phyloP scores from a whole-genome alignment of 1,140 invertebrate genomes.

The Rhynchophorus ferrugineus region DNA sequence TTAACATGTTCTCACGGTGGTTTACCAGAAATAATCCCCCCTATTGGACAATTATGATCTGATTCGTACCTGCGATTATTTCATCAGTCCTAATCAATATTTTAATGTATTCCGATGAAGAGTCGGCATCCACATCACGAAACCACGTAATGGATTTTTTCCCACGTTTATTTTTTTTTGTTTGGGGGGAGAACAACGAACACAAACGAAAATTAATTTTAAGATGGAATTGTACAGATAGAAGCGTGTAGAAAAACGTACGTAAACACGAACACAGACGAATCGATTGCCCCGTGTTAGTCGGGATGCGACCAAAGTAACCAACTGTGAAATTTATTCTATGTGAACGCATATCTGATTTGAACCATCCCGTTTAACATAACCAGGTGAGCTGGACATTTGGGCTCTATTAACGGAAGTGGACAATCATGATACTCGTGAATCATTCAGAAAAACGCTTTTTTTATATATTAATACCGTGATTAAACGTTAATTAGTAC shows the following conservation, averaged over 20 bases:
- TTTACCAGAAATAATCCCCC: constrained; percentile 23
- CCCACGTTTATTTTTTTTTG: constrained; percentile 16
- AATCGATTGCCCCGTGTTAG: constrained; percentile 19
- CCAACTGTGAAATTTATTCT: constrained; percentile 21
- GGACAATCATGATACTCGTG: not conserved
- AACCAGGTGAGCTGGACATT: constrained; percentile 4
- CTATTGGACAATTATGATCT: constrained; percentile 21
- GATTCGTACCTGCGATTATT: constrained; percentile 26
- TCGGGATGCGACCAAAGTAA: constrained; percentile 15
- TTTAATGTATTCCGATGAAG: constrained; percentile 25
- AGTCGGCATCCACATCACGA: constrained; percentile 19
- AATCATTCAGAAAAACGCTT: too few species aligned
- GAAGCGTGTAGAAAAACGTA: constrained; percentile 4
- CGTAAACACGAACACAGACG: constrained; percentile 13
- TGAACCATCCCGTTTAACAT: constrained; percentile 7
- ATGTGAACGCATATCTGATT: constrained; percentile 17
- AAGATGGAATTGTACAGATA: constrained; percentile 14
- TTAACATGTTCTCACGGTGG: constrained; percentile 24
- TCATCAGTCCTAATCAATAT: constrained; percentile 25
- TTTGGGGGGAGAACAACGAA: not conserved
- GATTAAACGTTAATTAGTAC: too few species aligned
- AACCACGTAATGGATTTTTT: constrained; percentile 9
- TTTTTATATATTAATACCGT: too few species aligned
- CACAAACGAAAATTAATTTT: constrained; percentile 19
- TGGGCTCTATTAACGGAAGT: constrained; percentile 1